phyloP scores from a whole-genome alignment of 2,113 vertebrate genomes.

The Phylloscopus whistleri region DNA sequence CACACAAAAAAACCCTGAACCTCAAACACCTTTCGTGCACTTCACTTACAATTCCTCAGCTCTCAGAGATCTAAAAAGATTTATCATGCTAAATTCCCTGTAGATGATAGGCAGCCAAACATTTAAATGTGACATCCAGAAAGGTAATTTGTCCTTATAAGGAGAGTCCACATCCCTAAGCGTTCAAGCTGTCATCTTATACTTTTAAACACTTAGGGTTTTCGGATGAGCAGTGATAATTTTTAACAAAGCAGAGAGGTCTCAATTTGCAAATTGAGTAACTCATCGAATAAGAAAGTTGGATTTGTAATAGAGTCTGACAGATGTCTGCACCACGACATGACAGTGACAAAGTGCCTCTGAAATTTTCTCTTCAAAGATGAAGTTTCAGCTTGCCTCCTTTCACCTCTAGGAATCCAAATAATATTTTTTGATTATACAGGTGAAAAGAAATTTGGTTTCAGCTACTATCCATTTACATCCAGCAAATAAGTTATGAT shows the following conservation, averaged over 20 bases:
- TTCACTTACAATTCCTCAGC: conserved; percentile 38
- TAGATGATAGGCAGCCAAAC: conserved; percentile 65
- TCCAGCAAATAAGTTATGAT: conserved; percentile 47
- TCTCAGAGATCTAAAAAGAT: conserved; percentile 57
- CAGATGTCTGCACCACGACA: conserved; percentile 54
- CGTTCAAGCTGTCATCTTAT: conserved; percentile 54
- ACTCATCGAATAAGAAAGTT: conserved; percentile 61
- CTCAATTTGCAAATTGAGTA: conserved; percentile 68
- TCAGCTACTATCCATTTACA: conserved; percentile 53
- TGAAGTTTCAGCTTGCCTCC: conserved; percentile 60
- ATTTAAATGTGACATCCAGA: conserved; percentile 64
- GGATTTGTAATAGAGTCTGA: conserved; percentile 62
- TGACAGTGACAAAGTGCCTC: conserved; percentile 64
- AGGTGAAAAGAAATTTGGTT: conserved; percentile 56
- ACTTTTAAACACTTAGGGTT: conserved; percentile 59
- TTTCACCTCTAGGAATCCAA: conserved; percentile 63
- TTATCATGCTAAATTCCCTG: conserved; percentile 55
- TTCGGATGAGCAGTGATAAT: conserved; percentile 56
- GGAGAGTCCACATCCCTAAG: conserved; percentile 56
- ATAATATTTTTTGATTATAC: conserved; percentile 62
- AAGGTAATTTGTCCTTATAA: conserved; percentile 65
- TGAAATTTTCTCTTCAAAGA: conserved; percentile 69
- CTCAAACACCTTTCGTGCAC: conserved; percentile 50
- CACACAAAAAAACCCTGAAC: conserved; percentile 47
- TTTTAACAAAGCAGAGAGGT: conserved; percentile 63